A percentile compares a stretch with the other conserved stretches of the same genome.
phyloP scores from a whole-genome alignment of 2,888 invertebrate species.

The Agelastica alni region DNA sequence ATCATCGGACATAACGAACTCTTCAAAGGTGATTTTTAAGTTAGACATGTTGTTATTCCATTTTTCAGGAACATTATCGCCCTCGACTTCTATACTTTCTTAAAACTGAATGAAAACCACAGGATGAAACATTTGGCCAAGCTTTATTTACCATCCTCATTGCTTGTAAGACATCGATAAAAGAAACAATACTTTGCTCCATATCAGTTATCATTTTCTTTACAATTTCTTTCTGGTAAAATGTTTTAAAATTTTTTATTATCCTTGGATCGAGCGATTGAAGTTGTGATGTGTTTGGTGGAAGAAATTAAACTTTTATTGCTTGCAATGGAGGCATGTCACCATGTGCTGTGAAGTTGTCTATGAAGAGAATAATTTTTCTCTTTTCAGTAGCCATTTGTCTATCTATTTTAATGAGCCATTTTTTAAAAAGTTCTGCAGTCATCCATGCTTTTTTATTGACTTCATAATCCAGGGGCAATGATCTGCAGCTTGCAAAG shows the following conservation, averaged over 20 bases:
- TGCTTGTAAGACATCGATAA: neutral
- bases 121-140: neutral
- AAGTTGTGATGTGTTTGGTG: neutral
- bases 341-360: neutral
- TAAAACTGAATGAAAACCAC: neutral
- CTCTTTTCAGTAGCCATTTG: no score
- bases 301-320: neutral
- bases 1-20: neutral
- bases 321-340: neutral
- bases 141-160: neutral
- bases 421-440: no score
- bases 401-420: no score
- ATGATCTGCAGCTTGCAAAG: no score
- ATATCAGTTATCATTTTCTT: neutral
- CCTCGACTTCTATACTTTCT: neutral
- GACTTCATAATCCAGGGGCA: no score
- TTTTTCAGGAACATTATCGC: neutral
- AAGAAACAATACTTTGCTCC: neutral
- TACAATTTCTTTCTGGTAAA: neutral
- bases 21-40: neutral
- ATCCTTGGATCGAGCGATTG: neutral
- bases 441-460: no score
- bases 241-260: neutral
- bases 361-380: neutral
- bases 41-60: neutral